Conservation (phyloP, 2,113 vertebrate genomes). For the Pogona vitticeps region DNA sequence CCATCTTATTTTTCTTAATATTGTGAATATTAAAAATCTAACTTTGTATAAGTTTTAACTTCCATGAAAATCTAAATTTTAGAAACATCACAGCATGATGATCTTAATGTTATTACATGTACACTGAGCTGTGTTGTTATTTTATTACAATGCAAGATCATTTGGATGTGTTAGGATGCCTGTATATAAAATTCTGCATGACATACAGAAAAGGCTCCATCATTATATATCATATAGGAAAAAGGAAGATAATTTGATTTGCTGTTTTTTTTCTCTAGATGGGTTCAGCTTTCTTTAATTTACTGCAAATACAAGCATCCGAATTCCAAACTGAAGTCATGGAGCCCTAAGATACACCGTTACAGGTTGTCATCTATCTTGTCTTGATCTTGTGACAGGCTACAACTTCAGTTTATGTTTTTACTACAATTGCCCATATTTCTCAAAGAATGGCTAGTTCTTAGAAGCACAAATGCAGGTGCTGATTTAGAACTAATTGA, state of each 20-base stretch:
- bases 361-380: conserved; percentile 75
- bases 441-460: conserved; percentile 43
- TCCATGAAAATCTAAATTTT: conserved; percentile 34
- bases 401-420: conserved; percentile 71
- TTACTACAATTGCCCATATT: conserved; percentile 48
- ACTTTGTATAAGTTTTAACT: conserved; percentile 16
- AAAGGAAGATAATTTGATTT: conserved; percentile 71
- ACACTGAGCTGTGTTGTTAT: conserved; percentile 51
- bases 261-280: conserved; percentile 74
- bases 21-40: conserved; percentile 28
- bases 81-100: conserved; percentile 52
- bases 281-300: conserved; percentile 75
- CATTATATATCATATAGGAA: conserved; percentile 60
- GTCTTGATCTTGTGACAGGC: conserved; percentile 72
- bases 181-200: conserved; percentile 64
- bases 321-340: conserved; percentile 74
- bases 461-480: conserved; percentile 33
- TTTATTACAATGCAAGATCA: conserved; percentile 41
- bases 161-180: conserved; percentile 55
- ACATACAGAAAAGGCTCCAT: conserved; percentile 64
- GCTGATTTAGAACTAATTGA: conserved; percentile 41
- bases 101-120: conserved; percentile 43
- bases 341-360: conserved; percentile 74
- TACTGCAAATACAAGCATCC: conserved; percentile 73
- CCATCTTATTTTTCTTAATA: conserved; percentile 24